phyloP scores from a whole-genome alignment of 2,797 vertebrate species.

The Astyanax mexicanus region DNA sequence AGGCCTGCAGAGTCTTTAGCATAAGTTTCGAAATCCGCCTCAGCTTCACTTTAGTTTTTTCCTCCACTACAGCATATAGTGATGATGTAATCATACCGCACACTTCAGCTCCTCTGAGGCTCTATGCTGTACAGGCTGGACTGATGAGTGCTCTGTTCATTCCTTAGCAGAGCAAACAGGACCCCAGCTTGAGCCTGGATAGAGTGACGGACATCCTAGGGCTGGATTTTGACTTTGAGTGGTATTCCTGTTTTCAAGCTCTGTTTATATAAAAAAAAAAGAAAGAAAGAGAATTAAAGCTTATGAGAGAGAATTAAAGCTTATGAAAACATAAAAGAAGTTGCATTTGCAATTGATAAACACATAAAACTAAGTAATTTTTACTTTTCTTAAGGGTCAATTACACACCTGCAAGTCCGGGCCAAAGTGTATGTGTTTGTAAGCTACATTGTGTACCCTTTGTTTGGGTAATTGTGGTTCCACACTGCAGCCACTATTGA shows the following conservation, averaged over 20 bases:
- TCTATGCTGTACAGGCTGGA: conserved; percentile 22
- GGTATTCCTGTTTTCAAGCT: conserved; percentile 17
- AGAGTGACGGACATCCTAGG: conserved; percentile 42
- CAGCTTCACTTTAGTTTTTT: not conserved
- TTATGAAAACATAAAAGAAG: not conserved
- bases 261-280: too few species aligned
- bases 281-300: conserved; percentile 4
- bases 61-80: not conserved
- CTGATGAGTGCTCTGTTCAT: not conserved
- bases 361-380: too few species aligned
- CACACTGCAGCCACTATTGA: too few species aligned
- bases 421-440: too few species aligned
- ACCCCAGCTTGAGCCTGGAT: conserved; percentile 28
- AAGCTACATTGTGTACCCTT: too few species aligned
- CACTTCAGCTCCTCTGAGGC: conserved; percentile 18
- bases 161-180: conserved; percentile 30
- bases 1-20: conserved; percentile 17
- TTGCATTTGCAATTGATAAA: not conserved
- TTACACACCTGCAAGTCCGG: too few species aligned
- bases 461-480: too few species aligned
- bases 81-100: not conserved
- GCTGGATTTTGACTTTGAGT: not conserved
- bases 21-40: not conserved
- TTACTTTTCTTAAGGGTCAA: too few species aligned
- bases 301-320: not conserved